These are phyloP conservation scores for Lobophora halterata DNA, from an alignment of 2,888 invertebrate genomes.

Conservation along the genomic window DNA sequence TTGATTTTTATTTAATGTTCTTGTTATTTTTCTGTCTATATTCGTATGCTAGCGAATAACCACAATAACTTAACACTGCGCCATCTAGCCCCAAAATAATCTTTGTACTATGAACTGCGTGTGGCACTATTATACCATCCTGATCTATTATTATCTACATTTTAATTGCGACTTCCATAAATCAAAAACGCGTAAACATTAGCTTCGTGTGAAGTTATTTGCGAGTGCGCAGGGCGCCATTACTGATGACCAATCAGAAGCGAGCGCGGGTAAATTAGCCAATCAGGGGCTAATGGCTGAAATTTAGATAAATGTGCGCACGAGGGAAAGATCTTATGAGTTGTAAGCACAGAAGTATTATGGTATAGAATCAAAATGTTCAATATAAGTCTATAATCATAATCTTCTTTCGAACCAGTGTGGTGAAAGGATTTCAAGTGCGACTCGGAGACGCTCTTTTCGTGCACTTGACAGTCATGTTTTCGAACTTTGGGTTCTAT, in stretches of 20 bases:
- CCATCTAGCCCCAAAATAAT: background rate
- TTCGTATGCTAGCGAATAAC: too few relatives aligned
- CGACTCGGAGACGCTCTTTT: too few relatives aligned
- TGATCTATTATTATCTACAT: constrained; percentile 6
- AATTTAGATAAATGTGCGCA: constrained; percentile 14
- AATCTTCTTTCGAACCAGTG: too few relatives aligned
- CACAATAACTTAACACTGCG: too few relatives aligned
- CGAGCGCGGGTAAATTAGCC: constrained; percentile 21
- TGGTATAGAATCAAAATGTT: too few relatives aligned
- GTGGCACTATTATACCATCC: constrained; percentile 11
- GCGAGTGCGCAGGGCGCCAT: constrained; percentile 2
- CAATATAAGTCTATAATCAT: too few relatives aligned
- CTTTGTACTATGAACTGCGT: constrained; percentile 1
- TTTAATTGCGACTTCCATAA: constrained; percentile 17
- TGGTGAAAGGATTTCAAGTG: too few relatives aligned
- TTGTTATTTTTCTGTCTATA: too few relatives aligned
- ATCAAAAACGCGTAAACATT: constrained; percentile 18
- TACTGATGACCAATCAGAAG: constrained; percentile 7
- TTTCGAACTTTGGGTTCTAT: too few relatives aligned
- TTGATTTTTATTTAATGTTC: too few relatives aligned
- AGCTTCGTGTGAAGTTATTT: background rate
- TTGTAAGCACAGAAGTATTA: too few relatives aligned
- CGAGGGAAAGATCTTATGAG: constrained; percentile 1
- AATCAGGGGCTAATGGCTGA: constrained; percentile 17
- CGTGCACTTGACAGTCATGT: too few relatives aligned